Evolutionary conservation across 2,797 vertebrate genomes (phyloP).

Genomic region (Neosilurus mollespiculum): DNA sequence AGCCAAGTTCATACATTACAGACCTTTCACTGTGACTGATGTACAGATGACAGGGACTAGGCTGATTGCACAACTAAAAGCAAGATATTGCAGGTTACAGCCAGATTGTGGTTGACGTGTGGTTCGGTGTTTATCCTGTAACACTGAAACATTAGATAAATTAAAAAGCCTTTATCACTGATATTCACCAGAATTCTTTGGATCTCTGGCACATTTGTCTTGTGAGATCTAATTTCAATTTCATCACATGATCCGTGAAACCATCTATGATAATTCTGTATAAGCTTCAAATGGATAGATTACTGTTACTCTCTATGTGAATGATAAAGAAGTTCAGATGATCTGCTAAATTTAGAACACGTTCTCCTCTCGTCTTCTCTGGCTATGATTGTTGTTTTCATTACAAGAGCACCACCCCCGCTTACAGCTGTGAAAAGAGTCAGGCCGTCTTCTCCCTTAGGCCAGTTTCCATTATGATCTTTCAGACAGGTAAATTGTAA

Average conservation of each 20-base stretch:
- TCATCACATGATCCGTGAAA: neutral
- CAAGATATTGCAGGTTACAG: conserved; percentile 13
- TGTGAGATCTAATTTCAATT: neutral
- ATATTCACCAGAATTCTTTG: neutral
- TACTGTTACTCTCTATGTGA: neutral
- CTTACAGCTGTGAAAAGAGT: conserved; percentile 56
- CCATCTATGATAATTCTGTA: neutral
- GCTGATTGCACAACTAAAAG: conserved; percentile 23
- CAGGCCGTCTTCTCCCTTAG: conserved; percentile 62
- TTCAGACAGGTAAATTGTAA: conserved; percentile 50
- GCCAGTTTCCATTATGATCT: conserved; percentile 55
- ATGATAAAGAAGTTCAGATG: neutral
- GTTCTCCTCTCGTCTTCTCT: conserved; percentile 1
- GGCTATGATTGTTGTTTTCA: conserved; percentile 46
- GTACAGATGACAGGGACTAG: conserved; percentile 13
- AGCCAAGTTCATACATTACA: conserved; percentile 33
- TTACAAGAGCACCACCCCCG: conserved; percentile 50
- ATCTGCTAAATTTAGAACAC: conserved; percentile 15
- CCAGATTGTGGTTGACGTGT: neutral
- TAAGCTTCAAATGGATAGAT: neutral
- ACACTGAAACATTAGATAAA: conserved; percentile 1
- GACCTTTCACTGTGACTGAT: conserved; percentile 29
- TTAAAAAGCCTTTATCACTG: neutral
- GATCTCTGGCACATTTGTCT: neutral
- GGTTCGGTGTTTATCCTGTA: neutral